A percentile compares a stretch with the other conserved stretches of the same genome.
phyloP scores from a whole-genome alignment of 2,113 vertebrate genomes.

The mouse (Mus musculus) region GRCm39 chr11:27105501-27106000 shows the following conservation, averaged over 20 bases:
- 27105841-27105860: too few species aligned
- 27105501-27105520: neutral
- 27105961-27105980: too few species aligned
- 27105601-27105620: neutral
- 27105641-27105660: neutral
- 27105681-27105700: neutral
- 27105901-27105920: too few species aligned
- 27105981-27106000: too few species aligned
- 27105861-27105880: too few species aligned
- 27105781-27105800: neutral
- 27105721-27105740: neutral
- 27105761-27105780: neutral
- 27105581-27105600: neutral
- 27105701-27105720: neutral
- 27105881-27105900: too few species aligned
- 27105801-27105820: neutral
- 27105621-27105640: neutral
- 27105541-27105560: neutral
- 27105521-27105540: neutral
- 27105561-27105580: neutral
- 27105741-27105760: neutral
- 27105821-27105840: neutral
- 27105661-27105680: slow-evolving; percentile 34
- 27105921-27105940: too few species aligned
- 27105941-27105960: too few species aligned